phyloP scores from a whole-genome alignment of 2,113 vertebrate species.

The Dolichallabes microphthalmus region DNA sequence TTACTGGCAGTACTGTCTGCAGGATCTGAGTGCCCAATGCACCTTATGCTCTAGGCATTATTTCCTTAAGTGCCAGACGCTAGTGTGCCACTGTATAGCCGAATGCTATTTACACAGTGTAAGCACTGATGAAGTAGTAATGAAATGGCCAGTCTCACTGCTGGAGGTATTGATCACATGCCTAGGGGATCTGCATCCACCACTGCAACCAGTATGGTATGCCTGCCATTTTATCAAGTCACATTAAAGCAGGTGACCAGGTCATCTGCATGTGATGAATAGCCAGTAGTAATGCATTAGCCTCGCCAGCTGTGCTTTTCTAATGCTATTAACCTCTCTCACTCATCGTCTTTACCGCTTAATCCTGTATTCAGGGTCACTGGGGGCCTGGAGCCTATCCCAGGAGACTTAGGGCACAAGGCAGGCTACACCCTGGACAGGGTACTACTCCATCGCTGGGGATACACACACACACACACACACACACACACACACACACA shows the following conservation, averaged over 20 bases:
- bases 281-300: constrained; percentile 3
- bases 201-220: not conserved
- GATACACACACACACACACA: too few species aligned
- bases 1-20: constrained; percentile 1
- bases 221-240: not conserved
- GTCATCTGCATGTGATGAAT: not conserved
- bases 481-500: too few species aligned
- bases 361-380: too few species aligned
- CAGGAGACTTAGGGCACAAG: too few species aligned
- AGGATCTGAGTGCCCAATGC: not conserved
- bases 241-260: too few species aligned
- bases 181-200: not conserved
- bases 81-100: not conserved
- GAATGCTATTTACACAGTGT: not conserved
- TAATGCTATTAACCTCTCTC: not conserved
- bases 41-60: not conserved
- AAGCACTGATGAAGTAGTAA: not conserved
- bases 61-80: not conserved
- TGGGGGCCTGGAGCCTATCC: too few species aligned
- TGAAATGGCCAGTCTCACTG: not conserved
- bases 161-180: not conserved
- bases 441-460: too few species aligned
- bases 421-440: too few species aligned
- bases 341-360: too few species aligned
- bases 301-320: not conserved